Evolutionary conservation across 2,797 vertebrate species (phyloP), one percentile per base, ranked within the genome.

Genomic region (Protonibea diacanthus): DNA sequence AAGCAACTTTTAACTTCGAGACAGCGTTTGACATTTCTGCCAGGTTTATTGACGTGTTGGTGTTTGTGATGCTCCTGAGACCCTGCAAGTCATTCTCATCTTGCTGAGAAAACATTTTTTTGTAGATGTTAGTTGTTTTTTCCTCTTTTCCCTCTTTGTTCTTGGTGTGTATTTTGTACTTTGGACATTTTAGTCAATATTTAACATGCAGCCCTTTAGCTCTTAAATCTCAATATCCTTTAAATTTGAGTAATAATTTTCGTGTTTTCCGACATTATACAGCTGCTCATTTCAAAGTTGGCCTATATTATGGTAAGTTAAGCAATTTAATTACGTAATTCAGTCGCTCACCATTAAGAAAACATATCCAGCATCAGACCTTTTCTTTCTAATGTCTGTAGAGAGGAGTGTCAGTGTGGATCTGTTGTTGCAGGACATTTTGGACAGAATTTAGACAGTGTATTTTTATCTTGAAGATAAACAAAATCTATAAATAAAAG

Each of bases 11-110:
- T 18, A 51, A 52, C 23, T 51, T 10, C 3, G 18, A 57, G n/a
- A 27, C 61, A 62, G 57, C 25, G 20, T 73, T 40, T 78, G 60
- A 64, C 38, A 48, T 56, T 29, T 55, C 18, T 61, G 56, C 27
- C 48, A 60, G 17, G 7, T 27, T 55, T 48, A 56, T 23, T 71
- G 73, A 55, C 49, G 59, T 27, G 47, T 23, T 6, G 15, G 21
- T 27, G 47, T 23, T 10, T 11, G 21, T 14, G 18, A 44, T 44
- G 38, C 64, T 25, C 49, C n/a, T 40, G 17, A 20, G 25, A 47
- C 23, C 23, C 12, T 48, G 20, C 5, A 49, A 20, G 17, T 18
- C 18, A 20, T 56, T 27, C n/a, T 21, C 4, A 20, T 51, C 51
- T 17, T 55, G 14, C 33, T 53, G 49, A 51, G 11, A 38, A 52